Conservation (phyloP, 2,888 invertebrate species). For the Augiades crinisus region DNA sequence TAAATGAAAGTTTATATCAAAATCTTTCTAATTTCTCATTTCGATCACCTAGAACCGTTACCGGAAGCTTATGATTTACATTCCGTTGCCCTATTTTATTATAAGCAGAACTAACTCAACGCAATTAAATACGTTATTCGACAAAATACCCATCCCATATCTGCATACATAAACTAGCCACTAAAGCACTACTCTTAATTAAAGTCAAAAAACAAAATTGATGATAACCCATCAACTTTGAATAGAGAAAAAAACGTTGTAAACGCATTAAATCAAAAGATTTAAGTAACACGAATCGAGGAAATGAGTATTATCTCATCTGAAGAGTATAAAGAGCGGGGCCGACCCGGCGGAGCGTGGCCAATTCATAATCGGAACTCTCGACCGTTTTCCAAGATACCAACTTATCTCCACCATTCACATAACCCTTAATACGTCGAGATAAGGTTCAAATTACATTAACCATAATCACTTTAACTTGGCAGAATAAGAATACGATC, state of each 20-base stretch:
- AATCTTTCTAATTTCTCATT: too few species aligned
- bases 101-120: too few species aligned
- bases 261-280: slow-evolving; percentile 32
- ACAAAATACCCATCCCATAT: background rate
- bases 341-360: slow-evolving; percentile 31
- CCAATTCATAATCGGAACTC: slow-evolving; percentile 36
- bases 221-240: slow-evolving; percentile 18
- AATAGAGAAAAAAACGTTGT: slow-evolving; percentile 26
- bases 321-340: slow-evolving; percentile 24
- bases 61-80: too few species aligned
- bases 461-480: background rate
- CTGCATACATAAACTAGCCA: slow-evolving; percentile 4
- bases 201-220: slow-evolving; percentile 21
- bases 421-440: background rate
- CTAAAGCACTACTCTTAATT: slow-evolving; percentile 14
- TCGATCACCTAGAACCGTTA: too few species aligned
- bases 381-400: slow-evolving; percentile 5
- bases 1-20: too few species aligned
- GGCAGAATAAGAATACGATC: slow-evolving; percentile 17
- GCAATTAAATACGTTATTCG: background rate
- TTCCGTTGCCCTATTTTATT: too few species aligned
- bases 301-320: slow-evolving; percentile 30
- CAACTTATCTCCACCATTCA: background rate
- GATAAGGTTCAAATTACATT: slow-evolving; percentile 10
- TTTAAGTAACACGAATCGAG: slow-evolving; percentile 30